Evolutionary conservation across 2,888 invertebrate genomes (phyloP), one percentile per base, ranked within the genome.

Genomic region (Athetis lepigone): DNA sequence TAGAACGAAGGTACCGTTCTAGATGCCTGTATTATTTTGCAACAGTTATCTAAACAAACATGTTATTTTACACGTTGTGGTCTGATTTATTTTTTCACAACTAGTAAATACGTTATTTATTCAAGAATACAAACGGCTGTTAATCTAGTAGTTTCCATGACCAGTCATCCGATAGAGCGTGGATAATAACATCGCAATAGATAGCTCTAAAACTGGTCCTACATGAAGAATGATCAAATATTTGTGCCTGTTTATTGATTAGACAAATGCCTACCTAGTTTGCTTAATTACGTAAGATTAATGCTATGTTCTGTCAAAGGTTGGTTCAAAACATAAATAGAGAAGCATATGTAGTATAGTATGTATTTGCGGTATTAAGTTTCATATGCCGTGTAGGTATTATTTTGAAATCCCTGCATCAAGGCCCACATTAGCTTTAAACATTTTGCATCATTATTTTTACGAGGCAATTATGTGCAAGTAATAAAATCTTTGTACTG

Each of bases 121-220:
- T 72, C 70, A 63, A 72, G 46, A 70, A 75, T 70, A 66, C 13
- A 64, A 63, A 62, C 55, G 57, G 65, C 50, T 62, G 29, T 47
- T 73, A 80, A 69, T 71, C 57, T 43, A 64, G 62, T 68, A 58
- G 69, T 61, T 77, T 71, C 60, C 40, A 65, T 65, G 59, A 50
- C 47, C 36, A 55, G 37, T 72, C 51, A 70, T 67, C 68, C 67
- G 75, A 76, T 77, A 60, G 72, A 71, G 65, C 84, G 77, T 73
- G 68, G 65, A 78, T 64, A 63, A 70, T 69, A 50, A 70, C 63
- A 60, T 62, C 55, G 70, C 51, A 77, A 75, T 70, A 66, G 21
- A 57, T 56, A 47, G 36, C 50, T 57, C 23, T 42, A 46, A 65
- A 65, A 77, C 70, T 51, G 37, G 71, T 68, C 60, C 37, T 54